These are phyloP conservation scores for Alaudala cheleensis DNA, from an alignment of 2,113 vertebrate genomes.

Conservation along the genomic window DNA sequence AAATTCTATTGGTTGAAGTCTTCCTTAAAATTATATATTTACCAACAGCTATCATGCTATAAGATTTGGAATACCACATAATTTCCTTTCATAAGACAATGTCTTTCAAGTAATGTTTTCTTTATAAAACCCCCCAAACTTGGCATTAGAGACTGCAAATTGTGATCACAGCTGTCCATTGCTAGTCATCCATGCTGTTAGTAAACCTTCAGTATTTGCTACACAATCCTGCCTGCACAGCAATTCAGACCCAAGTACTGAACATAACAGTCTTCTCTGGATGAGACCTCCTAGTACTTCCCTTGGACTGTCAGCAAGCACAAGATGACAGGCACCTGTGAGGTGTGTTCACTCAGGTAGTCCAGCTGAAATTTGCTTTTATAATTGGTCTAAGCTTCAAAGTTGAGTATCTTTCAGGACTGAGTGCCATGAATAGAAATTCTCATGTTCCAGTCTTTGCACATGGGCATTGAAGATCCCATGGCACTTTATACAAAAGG, in stretches of 20 bases:
- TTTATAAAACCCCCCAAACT: not conserved
- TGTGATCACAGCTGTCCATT: not conserved
- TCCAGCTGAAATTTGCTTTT: not conserved
- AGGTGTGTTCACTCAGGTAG: not conserved
- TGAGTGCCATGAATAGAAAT: not conserved
- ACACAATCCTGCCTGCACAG: not conserved
- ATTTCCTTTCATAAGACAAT: not conserved
- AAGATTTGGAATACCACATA: not conserved
- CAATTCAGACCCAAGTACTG: not conserved
- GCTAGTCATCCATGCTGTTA: not conserved
- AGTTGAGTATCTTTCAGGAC: constrained; percentile 7
- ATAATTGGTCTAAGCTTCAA: constrained; percentile 5
- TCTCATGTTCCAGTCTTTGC: constrained; percentile 10
- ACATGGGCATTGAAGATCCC: constrained; percentile 20
- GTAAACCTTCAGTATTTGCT: not conserved
- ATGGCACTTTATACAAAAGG: constrained; percentile 30
- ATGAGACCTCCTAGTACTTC: not conserved
- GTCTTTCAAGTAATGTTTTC: not conserved
- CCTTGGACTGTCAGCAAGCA: not conserved
- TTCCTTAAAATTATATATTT: not conserved
- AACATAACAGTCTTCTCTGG: not conserved
- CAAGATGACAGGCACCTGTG: not conserved
- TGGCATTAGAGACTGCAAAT: not conserved
- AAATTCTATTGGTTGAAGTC: not conserved
- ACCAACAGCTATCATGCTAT: not conserved